phyloP scores from a whole-genome alignment of 2,888 invertebrate genomes.

The Drosophila percnosoma region DNA sequence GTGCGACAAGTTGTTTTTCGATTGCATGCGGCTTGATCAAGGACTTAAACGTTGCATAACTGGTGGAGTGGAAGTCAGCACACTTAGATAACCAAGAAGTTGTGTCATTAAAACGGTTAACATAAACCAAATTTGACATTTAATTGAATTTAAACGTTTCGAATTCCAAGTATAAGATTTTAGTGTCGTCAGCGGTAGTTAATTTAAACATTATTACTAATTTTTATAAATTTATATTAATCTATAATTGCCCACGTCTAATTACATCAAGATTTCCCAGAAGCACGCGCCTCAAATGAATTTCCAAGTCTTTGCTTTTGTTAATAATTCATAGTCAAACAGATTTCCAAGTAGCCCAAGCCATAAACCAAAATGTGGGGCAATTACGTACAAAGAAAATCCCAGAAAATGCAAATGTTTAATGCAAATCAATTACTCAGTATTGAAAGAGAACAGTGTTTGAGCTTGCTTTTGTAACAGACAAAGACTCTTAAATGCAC shows the following conservation, averaged over 20 bases:
- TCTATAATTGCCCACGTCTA: not conserved
- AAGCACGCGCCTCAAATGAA: not conserved
- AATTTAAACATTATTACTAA: not conserved
- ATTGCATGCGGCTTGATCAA: constrained; percentile 37
- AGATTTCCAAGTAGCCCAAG: constrained; percentile 1
- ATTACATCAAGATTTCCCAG: not conserved
- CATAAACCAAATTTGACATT: not conserved
- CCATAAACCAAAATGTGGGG: not conserved
- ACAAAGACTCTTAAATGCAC: constrained; percentile 19
- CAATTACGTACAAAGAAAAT: constrained; percentile 26
- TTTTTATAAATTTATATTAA: constrained; percentile 2
- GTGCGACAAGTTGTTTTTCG: constrained; percentile 33
- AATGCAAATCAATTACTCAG: constrained; percentile 20
- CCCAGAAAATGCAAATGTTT: constrained; percentile 40
- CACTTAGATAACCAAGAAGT: constrained; percentile 10
- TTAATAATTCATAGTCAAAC: not conserved
- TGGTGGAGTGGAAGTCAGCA: constrained; percentile 19
- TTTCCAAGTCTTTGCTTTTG: not conserved
- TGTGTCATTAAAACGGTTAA: not conserved
- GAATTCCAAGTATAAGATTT: not conserved
- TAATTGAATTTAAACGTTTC: not conserved
- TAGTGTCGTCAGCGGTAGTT: not conserved
- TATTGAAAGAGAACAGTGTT: not conserved
- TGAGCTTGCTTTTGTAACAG: constrained; percentile 13
- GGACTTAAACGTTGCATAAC: constrained; percentile 41